These are phyloP conservation scores for Amaurobius ferox DNA, from an alignment of 2,888 invertebrate species.

Conservation along the genomic window DNA sequence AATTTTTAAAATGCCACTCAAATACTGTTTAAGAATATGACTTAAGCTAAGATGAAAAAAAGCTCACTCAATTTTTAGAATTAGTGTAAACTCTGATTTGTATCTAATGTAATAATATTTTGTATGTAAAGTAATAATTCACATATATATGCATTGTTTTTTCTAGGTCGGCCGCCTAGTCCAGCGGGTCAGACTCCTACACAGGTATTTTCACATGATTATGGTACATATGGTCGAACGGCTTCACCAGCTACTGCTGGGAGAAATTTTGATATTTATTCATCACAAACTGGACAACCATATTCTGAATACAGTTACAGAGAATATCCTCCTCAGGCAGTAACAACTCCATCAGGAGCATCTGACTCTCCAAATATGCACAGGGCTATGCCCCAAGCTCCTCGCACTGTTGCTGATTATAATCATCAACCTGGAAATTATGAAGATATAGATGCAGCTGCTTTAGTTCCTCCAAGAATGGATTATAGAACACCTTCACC, in stretches of 20 bases:
- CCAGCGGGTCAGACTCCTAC: slow-evolving; percentile 74
- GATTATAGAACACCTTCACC: slow-evolving; percentile 72
- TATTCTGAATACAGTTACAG: slow-evolving; percentile 72
- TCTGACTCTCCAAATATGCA: slow-evolving; percentile 71
- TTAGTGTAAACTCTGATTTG: no score
- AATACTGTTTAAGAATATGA: no score
- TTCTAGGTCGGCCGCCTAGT: slow-evolving; percentile 74
- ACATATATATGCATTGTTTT: background rate
- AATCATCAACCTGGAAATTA: slow-evolving; percentile 81
- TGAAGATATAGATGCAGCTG: slow-evolving; percentile 81
- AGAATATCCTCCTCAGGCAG: slow-evolving; percentile 65
- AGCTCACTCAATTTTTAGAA: no score
- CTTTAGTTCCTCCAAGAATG: slow-evolving; percentile 46
- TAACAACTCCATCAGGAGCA: slow-evolving; percentile 69
- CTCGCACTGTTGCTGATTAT: slow-evolving; percentile 68
- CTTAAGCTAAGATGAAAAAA: no score
- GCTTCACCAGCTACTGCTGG: slow-evolving; percentile 58
- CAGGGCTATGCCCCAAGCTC: slow-evolving; percentile 74
- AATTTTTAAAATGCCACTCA: no score
- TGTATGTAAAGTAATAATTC: no score
- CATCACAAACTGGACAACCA: slow-evolving; percentile 42
- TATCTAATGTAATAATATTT: no score
- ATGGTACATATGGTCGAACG: slow-evolving; percentile 68
- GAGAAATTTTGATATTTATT: slow-evolving; percentile 62
- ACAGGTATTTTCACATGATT: slow-evolving; percentile 67